Base-by-base conservation (phyloP, 2,113 vertebrate species). In the Thoracochromis brauschi region DNA sequence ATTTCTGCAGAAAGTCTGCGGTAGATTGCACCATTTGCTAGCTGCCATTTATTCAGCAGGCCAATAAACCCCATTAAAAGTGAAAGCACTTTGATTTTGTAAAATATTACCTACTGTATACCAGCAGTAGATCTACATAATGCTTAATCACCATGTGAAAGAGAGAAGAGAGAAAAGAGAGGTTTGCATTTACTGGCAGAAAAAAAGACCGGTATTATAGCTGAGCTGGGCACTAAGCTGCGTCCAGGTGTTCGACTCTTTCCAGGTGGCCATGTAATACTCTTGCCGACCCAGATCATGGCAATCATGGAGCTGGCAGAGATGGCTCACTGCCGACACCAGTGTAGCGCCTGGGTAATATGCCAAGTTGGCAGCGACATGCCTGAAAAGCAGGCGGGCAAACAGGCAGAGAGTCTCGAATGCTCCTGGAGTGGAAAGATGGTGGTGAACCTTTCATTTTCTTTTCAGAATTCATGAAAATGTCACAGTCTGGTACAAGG, bases 261-360 rank as follows among this genome's bases (percentile, higher is more conserved):
- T 94, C 92, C 95, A 95, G 95, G 95, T 95, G 94, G 94, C 88
- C 90, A 40, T 95, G 95, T 95, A 95, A 95, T 94, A 93, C 95
- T 91, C 93, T 88, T 42, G 90, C 91, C 89, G 90, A 92, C 92
- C 92, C 87, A 89, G 92, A 95, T 96, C 94, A 94, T 89, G 93
- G 93, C 88, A 94, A 93, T 95, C 93, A 91, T 71, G 42, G 90
- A 91, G 90, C 92, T 90, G 94, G 90, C 86, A 47, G 87, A 63
- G 92, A 90, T 93, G 93, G 93, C 87, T 84, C 29, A 8, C 42
- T 87, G 92, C 94, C 88, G 79, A 87, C 82, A 91, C 82, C 81
- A 87, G 71, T 54, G 92, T 82, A 78, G 85, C 21, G 86, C 85
- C 88, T n/a, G 83, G 79, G 89, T 91, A 85, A 85, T 80, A 45